Evolutionary conservation across 2,888 invertebrate genomes (phyloP), one percentile per base, ranked within the genome.

Genomic region (Helicoverpa assulta): DNA sequence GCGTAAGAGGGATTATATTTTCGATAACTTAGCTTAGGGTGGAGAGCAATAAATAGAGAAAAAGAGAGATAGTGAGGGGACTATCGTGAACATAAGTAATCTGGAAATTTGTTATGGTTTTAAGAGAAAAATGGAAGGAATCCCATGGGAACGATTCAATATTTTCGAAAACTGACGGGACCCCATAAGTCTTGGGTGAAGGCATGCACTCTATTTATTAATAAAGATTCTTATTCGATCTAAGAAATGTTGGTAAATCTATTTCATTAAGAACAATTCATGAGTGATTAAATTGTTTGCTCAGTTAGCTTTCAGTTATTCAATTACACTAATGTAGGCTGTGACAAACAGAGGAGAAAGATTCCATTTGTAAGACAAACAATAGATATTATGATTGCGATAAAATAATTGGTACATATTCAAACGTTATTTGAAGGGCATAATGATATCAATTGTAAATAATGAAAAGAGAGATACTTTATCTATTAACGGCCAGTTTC

Each of bases 1-100:
- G 91, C 92, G 93, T 92, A 92, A 91, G 94, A 94, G 93, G 95
- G 93, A 95, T 95, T 95, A 95, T 94, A 93, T 94, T 95, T 94
- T 95, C 94, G 93, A 95, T 94, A 95, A 94, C 92, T 94, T 92
- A 89, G 91, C 92, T 88, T 89, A 90, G 95, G 95, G 94, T 91
- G 88, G 88, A 85, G 83, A 80, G 93, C 93, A 94, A 95, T 95
- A 95, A 94, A 94, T 94, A 94, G 89, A 91, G 90, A 87, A 92
- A 89, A 88, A 89, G 88, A 89, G 85, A 90, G 91, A 91, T 88
- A 86, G 88, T 86, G 88, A 89, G 88, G 89, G 86, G 87, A 84
- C 85, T 80, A 83, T 79, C 85, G 86, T 85, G 84, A 82, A 85
- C 87, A 88, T 87, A 85, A 90, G 92, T 94, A 93, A 94, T 95